Evolutionary conservation across 2,888 invertebrate species (phyloP).

Genomic region (Syrphus vitripennis): DNA sequence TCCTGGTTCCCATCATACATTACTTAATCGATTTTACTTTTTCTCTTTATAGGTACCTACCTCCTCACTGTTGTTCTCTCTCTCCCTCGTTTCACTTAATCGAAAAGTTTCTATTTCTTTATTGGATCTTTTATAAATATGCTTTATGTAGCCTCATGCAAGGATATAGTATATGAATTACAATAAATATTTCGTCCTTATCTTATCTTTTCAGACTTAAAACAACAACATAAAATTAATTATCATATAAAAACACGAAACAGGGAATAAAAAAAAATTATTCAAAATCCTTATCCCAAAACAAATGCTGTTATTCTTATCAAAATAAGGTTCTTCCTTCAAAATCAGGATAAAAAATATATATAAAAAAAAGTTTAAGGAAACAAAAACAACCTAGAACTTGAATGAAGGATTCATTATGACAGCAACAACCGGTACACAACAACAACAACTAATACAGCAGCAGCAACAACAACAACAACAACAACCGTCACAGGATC

Average conservation of each 20-base stretch:
- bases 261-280: neutral
- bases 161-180: neutral
- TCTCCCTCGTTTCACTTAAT: neutral
- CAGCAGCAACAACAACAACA: constrained; percentile 65
- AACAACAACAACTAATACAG: constrained; percentile 52
- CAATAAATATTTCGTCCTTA: constrained; percentile 1
- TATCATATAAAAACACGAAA: constrained; percentile 9
- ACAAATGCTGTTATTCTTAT: constrained; percentile 29
- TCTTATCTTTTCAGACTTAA: constrained; percentile 50
- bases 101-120: neutral
- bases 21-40: no score
- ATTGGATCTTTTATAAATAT: constrained; percentile 7
- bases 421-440: constrained; percentile 73
- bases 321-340: constrained; percentile 10
- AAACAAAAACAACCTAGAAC: constrained; percentile 49
- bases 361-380: constrained; percentile 8
- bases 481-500: constrained; percentile 66
- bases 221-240: constrained; percentile 8
- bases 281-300: neutral
- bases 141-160: neutral
- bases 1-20: neutral
- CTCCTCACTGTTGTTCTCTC: neutral
- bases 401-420: constrained; percentile 75
- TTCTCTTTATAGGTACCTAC: no score
- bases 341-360: constrained; percentile 17